Evolutionary conservation across 2,888 invertebrate species (phyloP).

Genomic region (Drosophila mettleri): DNA sequence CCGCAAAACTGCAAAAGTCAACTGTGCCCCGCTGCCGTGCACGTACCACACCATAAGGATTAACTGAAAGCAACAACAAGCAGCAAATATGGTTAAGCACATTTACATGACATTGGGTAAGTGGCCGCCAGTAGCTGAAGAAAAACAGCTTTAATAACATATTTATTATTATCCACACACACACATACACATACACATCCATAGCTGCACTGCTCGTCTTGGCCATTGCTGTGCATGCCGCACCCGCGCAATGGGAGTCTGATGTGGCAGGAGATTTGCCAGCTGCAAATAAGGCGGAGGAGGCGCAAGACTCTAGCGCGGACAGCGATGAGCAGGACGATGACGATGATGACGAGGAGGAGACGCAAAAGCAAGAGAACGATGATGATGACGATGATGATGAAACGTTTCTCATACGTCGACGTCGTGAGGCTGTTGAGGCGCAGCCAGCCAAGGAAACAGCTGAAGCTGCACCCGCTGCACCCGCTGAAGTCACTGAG

Average conservation of each 20-base stretch:
- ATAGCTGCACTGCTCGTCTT: conserved; percentile 54
- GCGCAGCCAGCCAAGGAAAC: conserved; percentile 24
- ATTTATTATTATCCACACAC: not conserved
- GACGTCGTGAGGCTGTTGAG: conserved; percentile 61
- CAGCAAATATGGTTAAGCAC: conserved; percentile 62
- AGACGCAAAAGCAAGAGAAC: conserved; percentile 23
- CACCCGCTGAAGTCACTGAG: not conserved
- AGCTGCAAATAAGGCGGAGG: conserved; percentile 25
- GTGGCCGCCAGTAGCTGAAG: conserved; percentile 13
- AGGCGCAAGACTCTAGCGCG: conserved; percentile 36
- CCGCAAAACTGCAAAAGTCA: conserved; percentile 76
- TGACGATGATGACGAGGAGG: conserved; percentile 56
- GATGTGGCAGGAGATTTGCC: conserved; percentile 29
- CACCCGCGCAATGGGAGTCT: conserved; percentile 44
- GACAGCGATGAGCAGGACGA: conserved; percentile 67
- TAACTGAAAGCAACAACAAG: conserved; percentile 25
- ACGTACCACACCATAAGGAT: conserved; percentile 46
- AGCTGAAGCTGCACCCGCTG: conserved; percentile 5
- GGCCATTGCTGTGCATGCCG: conserved; percentile 45
- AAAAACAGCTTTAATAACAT: not conserved
- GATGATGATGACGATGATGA: conserved; percentile 59
- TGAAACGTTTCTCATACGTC: conserved; percentile 39
- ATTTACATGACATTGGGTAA: conserved; percentile 64
- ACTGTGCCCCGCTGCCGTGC: conserved; percentile 47
- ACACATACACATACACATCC: not conserved